Evolutionary conservation across 2,888 invertebrate species (phyloP).

Genomic region (Amphipyra berbera): DNA sequence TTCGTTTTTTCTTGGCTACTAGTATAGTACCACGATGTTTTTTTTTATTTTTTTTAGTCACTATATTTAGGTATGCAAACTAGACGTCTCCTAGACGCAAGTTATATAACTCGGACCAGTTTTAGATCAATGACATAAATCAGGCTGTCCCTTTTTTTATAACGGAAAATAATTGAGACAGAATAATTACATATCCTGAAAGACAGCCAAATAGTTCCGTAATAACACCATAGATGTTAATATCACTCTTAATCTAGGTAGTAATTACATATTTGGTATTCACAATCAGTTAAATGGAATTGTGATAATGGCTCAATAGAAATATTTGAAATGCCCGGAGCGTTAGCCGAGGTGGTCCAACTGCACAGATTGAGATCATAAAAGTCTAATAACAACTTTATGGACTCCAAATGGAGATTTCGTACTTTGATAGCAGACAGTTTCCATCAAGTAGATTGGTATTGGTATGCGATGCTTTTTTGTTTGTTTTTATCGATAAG

Average conservation of each 20-base stretch:
- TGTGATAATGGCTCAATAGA: slow-evolving; percentile 81
- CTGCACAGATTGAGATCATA: slow-evolving; percentile 67
- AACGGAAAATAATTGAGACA: slow-evolving; percentile 59
- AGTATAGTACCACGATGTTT: slow-evolving; percentile 22
- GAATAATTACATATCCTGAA: slow-evolving; percentile 63
- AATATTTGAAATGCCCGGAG: slow-evolving; percentile 69
- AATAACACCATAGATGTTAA: slow-evolving; percentile 55
- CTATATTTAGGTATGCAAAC: slow-evolving; percentile 62
- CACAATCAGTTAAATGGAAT: slow-evolving; percentile 71
- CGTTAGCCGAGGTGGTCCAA: slow-evolving; percentile 69
- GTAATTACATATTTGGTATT: slow-evolving; percentile 76
- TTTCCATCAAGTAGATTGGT: slow-evolving; percentile 45
- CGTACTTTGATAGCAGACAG: slow-evolving; percentile 61
- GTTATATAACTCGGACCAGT: slow-evolving; percentile 45
- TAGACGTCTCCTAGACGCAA: slow-evolving; percentile 64
- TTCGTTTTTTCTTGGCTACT: slow-evolving; percentile 24
- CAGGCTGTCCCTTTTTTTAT: slow-evolving; percentile 54
- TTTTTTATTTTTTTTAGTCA: slow-evolving; percentile 55
- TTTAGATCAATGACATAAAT: slow-evolving; percentile 66
- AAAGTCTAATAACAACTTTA: slow-evolving; percentile 69
- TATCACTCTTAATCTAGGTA: slow-evolving; percentile 49
- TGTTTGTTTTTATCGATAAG: slow-evolving; percentile 51
- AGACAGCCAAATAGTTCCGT: slow-evolving; percentile 46
- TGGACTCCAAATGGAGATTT: slow-evolving; percentile 63
- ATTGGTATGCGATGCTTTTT: slow-evolving; percentile 30